These are phyloP conservation scores for Chrysodeixis includens DNA, from an alignment of 2,888 invertebrate species.

Conservation along the genomic window DNA sequence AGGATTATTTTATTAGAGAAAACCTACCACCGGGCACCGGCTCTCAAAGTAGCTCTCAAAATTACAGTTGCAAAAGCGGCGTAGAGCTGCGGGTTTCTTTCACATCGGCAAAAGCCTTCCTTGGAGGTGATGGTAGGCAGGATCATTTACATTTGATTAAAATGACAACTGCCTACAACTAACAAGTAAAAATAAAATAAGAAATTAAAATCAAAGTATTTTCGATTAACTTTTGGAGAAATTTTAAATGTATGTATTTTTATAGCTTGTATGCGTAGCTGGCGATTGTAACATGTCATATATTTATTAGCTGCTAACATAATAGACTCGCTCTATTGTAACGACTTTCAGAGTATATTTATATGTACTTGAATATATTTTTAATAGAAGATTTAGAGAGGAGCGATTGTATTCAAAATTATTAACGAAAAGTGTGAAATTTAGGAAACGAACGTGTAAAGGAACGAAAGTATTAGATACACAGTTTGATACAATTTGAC, in stretches of 20 bases:
- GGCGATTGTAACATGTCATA: not conserved
- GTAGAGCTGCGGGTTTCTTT: no score
- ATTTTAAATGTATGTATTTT: not conserved
- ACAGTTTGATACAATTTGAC: conserved; percentile 61
- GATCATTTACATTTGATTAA: no score
- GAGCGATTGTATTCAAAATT: not conserved
- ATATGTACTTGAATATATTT: conserved; percentile 4
- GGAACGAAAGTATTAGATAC: conserved; percentile 54
- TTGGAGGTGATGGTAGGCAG: no score
- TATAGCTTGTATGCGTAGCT: not conserved
- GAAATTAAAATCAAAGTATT: not conserved
- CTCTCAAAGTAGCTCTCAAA: no score
- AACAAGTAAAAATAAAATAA: not conserved
- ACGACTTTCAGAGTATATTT: not conserved
- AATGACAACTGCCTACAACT: no score
- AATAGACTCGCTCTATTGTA: not conserved
- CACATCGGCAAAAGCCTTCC: no score
- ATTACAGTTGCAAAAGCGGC: no score
- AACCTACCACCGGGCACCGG: no score
- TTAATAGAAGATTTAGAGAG: not conserved
- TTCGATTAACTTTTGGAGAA: not conserved
- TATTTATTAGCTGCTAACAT: not conserved
- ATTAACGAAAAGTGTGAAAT: conserved; percentile 15
- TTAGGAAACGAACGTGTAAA: conserved; percentile 33
- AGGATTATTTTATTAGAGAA: no score